A percentile compares a stretch with the other conserved stretches of the same genome.
These are phyloP conservation scores for Dichetophora obliterata DNA, from an alignment of 2,888 invertebrate genomes.

Conservation along the genomic window DNA sequence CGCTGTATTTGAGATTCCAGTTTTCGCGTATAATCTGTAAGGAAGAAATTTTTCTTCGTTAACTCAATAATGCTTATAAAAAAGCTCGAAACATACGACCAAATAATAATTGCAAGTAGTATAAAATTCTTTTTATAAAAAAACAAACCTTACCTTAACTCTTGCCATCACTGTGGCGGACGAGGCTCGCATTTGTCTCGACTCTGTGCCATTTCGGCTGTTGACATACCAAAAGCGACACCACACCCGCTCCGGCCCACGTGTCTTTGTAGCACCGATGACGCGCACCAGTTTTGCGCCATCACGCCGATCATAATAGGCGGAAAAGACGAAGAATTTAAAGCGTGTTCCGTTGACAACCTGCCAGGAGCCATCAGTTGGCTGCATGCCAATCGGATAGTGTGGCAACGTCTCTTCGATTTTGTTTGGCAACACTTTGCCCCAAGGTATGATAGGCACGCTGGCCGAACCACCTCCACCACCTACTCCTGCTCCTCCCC, in stretches of 20 bases:
- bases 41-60: slow-evolving; percentile 39
- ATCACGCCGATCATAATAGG: slow-evolving; percentile 85
- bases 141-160: slow-evolving; percentile 74
- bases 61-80: slow-evolving; percentile 7
- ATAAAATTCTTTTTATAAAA: background rate
- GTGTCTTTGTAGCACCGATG: slow-evolving; percentile 90
- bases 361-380: slow-evolving; percentile 85
- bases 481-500: slow-evolving; percentile 48
- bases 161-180: slow-evolving; percentile 81
- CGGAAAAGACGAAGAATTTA: slow-evolving; percentile 93
- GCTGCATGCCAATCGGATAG: slow-evolving; percentile 76
- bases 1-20: slow-evolving; percentile 94
- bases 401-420: slow-evolving; percentile 72
- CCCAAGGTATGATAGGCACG: slow-evolving; percentile 68
- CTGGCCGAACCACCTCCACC: slow-evolving; percentile 52
- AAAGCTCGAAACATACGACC: background rate
- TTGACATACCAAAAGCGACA: slow-evolving; percentile 82
- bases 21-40: slow-evolving; percentile 87
- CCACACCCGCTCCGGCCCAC: slow-evolving; percentile 84
- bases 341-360: slow-evolving; percentile 74
- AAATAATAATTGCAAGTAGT: too few relatives aligned
- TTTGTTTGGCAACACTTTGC: slow-evolving; percentile 67
- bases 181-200: slow-evolving; percentile 60
- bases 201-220: slow-evolving; percentile 42
- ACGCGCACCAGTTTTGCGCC: slow-evolving; percentile 78